Evolutionary conservation across 2,888 invertebrate genomes (phyloP).

Genomic region (Chrysodeixis includens): DNA sequence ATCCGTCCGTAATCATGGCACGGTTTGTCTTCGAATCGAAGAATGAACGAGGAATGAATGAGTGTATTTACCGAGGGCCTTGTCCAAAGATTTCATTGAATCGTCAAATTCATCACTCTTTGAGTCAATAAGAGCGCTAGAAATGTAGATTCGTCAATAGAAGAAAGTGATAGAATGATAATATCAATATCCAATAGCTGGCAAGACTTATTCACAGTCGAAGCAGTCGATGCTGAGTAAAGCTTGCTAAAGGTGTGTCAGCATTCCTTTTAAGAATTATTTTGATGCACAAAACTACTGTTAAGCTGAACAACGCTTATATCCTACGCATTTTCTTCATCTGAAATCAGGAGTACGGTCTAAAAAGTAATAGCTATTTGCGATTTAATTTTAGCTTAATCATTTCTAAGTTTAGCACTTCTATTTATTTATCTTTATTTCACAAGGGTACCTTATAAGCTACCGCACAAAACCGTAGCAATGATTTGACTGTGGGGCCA

Average conservation of each 20-base stretch:
- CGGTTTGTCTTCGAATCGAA: constrained; percentile 44
- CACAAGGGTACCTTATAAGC: no score
- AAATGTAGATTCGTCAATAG: constrained; percentile 49
- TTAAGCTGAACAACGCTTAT: no score
- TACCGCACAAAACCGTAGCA: no score
- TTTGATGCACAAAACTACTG: no score
- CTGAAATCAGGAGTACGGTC: no score
- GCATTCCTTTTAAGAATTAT: not conserved
- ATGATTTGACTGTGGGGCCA: no score
- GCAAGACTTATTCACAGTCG: constrained; percentile 19
- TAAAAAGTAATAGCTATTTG: no score
- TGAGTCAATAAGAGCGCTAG: constrained; percentile 45
- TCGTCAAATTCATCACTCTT: constrained; percentile 60
- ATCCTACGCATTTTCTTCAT: no score
- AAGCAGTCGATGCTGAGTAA: not conserved
- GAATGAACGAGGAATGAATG: constrained; percentile 58
- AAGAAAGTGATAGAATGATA: constrained; percentile 57
- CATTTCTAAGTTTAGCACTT: no score
- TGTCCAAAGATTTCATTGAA: constrained; percentile 55
- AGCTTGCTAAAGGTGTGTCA: not conserved
- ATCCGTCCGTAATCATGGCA: constrained; percentile 38
- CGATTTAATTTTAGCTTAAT: no score
- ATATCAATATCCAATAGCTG: constrained; percentile 34
- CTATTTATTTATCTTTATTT: no score
- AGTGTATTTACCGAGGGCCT: constrained; percentile 46